Evolutionary conservation across 2,888 invertebrate genomes (phyloP), one percentile per base, ranked within the genome.

Genomic region (Aelia acuminata): DNA sequence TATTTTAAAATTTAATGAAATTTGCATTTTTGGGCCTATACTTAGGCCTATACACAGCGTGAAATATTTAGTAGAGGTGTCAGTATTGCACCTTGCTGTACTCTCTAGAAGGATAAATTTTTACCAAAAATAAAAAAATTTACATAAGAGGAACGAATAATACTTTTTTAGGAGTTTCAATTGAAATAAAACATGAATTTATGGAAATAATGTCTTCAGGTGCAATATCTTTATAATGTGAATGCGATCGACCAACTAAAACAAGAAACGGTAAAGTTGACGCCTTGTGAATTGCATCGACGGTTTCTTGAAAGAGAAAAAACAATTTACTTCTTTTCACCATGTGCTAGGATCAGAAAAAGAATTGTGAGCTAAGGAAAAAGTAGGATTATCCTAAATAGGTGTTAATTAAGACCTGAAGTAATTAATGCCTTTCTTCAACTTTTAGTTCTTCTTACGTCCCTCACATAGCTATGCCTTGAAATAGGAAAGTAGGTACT

Each of bases 321-420:
- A 57, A 57, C 26, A 57, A 57, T 0, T 15, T 13, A 15, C 26
- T 57, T 57, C 10, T 57, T 57, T 57, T 57, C 1, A 26, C 57
- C 11, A 3, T 10, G n/a, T 1, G n/a, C 53, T 8, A 10, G 7
- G 4, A 11, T 26, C 3, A 75, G 75, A 39, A 43, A 39, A 75
- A 75, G 22, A 35, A 39, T 75, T 22, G 35, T 75, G 5, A 57
- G 57, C 1, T 13, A 13, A 57, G 26, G 3, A 39, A 75, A 75
- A 75, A 75, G 22, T 22, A 22, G 75, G 39, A 75, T 39, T 22
- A 15, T 75, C 75, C 75, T 43, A 39, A 75, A 39, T 39, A 75
- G 75, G 75, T 75, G 75, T 75, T 75, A 75, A 75, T 75, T 75
- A 75, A 75, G 20, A 26, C 26, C n/a, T 53, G 26, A 31, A 20